Evolutionary conservation across 2,888 invertebrate genomes (phyloP).

Genomic region (Incurvaria masculella): DNA sequence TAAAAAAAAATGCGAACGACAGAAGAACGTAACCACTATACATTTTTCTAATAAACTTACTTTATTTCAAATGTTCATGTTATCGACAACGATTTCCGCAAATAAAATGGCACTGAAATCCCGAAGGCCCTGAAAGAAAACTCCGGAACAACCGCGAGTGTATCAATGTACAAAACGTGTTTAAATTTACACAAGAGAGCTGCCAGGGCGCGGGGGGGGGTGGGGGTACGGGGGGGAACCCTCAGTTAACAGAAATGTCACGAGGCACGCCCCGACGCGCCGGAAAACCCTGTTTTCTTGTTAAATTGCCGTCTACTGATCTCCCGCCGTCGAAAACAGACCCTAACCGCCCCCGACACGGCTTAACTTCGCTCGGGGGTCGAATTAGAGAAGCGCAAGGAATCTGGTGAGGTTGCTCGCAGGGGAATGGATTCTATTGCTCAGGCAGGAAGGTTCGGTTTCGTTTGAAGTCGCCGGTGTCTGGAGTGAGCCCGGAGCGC

Average conservation of each 20-base stretch:
- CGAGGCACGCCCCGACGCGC: conserved; percentile 41
- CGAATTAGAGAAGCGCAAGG: conserved; percentile 39
- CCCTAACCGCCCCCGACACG: conserved; percentile 23
- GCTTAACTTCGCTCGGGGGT: conserved; percentile 19
- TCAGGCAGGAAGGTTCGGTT: not conserved
- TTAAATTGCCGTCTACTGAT: conserved; percentile 34
- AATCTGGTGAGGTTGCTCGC: conserved; percentile 31
- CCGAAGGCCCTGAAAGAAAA: no score
- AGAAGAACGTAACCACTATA: no score
- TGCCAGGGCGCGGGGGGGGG: not conserved
- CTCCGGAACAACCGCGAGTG: not conserved
- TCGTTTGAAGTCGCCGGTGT: conserved; percentile 9
- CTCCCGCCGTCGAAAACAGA: conserved; percentile 22
- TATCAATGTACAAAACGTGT: not conserved
- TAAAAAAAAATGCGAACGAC: no score
- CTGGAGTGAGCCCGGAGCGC: conserved; percentile 26
- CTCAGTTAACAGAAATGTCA: conserved; percentile 51
- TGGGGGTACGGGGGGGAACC: not conserved
- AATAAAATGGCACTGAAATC: no score
- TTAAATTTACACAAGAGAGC: not conserved
- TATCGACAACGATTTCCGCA: no score
- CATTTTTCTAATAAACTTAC: no score
- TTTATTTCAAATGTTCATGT: no score
- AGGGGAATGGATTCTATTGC: not conserved
- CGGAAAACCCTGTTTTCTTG: conserved; percentile 57